A percentile compares a stretch with the other conserved stretches of the same genome.
Conservation (phyloP, 1,140 invertebrate genomes). For the Temnothorax nylanderi region DNA sequence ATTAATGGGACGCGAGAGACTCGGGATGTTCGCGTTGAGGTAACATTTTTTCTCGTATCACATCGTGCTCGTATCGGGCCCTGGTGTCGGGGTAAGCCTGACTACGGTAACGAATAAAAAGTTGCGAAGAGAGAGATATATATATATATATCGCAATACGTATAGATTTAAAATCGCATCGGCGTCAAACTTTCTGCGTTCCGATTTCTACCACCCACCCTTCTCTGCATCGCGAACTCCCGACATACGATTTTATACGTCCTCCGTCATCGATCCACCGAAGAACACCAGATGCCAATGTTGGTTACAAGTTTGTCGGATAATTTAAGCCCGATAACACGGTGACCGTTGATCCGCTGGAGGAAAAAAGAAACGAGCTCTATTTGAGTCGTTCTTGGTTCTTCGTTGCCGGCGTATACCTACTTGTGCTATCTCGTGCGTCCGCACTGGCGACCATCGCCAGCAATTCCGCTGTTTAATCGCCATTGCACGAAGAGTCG, state of each 20-base stretch:
- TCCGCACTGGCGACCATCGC: not conserved
- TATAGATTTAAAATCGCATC: not conserved
- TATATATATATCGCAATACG: not conserved
- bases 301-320: conserved; percentile 18
- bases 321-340: conserved; percentile 31
- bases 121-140: not conserved
- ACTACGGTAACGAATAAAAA: not conserved
- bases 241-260: conserved; percentile 11
- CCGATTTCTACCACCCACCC: not conserved
- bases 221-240: not conserved
- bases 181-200: not conserved
- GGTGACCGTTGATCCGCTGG: conserved; percentile 23
- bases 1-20: conserved; percentile 19
- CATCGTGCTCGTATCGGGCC: not conserved
- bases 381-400: not conserved
- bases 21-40: not conserved
- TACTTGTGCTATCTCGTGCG: not conserved
- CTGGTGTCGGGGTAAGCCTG: not conserved
- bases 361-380: conserved; percentile 9
- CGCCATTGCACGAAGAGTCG: not conserved
- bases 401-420: not conserved
- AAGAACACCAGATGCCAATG: conserved; percentile 3
- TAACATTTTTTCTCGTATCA: conserved; percentile 29
- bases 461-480: not conserved
- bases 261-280: not conserved